Conservation (phyloP, 2,888 invertebrate species). For the Acleris laterana region DNA sequence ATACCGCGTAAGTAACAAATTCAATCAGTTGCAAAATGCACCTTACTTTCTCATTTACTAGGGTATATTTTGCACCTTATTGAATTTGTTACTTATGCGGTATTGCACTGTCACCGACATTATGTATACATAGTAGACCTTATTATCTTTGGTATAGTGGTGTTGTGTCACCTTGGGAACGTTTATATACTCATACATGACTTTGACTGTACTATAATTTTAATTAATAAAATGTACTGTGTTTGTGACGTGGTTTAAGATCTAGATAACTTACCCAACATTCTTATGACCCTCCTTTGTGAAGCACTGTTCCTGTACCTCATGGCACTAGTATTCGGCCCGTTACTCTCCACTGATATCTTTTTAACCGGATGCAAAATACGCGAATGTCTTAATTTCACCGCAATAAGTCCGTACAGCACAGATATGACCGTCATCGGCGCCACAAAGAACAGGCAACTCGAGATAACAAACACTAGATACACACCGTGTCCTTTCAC, state of each 20-base stretch:
- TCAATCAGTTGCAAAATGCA: no score
- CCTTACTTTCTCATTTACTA: no score
- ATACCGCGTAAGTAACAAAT: no score
- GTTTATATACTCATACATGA: no score
- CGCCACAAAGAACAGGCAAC: conserved; percentile 92
- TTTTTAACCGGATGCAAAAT: conserved; percentile 85
- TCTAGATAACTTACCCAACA: conserved; percentile 88
- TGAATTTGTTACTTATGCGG: no score
- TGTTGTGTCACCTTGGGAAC: no score
- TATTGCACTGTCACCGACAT: no score
- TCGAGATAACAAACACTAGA: conserved; percentile 91
- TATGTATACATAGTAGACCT: no score
- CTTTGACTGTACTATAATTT: no score
- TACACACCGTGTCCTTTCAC: conserved; percentile 85
- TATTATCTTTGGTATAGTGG: no score
- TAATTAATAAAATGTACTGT: no score
- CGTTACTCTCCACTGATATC: conserved; percentile 74
- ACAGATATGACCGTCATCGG: conserved; percentile 95
- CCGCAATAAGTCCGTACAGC: conserved; percentile 90
- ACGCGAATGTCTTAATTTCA: conserved; percentile 87
- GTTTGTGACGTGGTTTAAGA: conserved; percentile 6
- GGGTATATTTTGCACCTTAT: no score
- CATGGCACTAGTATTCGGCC: conserved; percentile 62
- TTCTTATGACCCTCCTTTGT: conserved; percentile 89
- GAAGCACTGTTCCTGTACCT: conserved; percentile 83